Base-by-base conservation (phyloP, 1,140 invertebrate genomes). In the Homalodisca vitripennis region DNA sequence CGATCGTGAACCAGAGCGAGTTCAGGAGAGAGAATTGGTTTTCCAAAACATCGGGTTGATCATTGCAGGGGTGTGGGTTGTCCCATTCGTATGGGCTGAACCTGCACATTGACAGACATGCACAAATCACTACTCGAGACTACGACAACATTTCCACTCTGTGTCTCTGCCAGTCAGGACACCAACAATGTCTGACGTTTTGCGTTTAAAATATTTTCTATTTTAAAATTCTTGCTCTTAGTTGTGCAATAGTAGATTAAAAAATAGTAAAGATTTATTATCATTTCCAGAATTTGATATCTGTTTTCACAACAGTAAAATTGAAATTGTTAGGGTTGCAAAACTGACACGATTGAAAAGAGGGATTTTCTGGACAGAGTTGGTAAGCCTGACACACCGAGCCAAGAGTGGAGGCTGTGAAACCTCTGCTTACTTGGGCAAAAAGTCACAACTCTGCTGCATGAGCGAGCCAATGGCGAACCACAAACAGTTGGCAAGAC, bases 381-480 rank as follows among this genome's bases (percentile, higher is more conserved):
- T n/a, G n/a, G n/a, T n/a, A n/a, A n/a, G n/a, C n/a, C n/a, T n/a
- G n/a, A 26, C 55, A 2, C 24, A 24, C 55, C 26, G 26, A 60
- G 55, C 6, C 29, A 3, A 13, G 55, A 24, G 10, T 12, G n/a
- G 26, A 13, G 27, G 10, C 29, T 60, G 30, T 53, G 3, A 60
- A 24, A 17, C 63, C 69, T 27, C 64, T 46, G 82, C 89, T 89
- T 90, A 94, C 92, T 92, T 93, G 79, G 93, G 93, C 78, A 93
- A 82, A 81, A 95, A 92, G 80, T 95, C 92, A 83, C 90, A 94
- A 75, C 92, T 92, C 83, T 95, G 92, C 79, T 94, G 93, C 92
- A 97, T 94, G 71, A 97, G 84, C 17, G 93, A 95, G 71, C 94
- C 95, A 76, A 97, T 93, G 64, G 93, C 93, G 83, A 97, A 97